These are phyloP conservation scores for Nemotelus nigrinus DNA, from an alignment of 2,888 invertebrate genomes.

Conservation along the genomic window DNA sequence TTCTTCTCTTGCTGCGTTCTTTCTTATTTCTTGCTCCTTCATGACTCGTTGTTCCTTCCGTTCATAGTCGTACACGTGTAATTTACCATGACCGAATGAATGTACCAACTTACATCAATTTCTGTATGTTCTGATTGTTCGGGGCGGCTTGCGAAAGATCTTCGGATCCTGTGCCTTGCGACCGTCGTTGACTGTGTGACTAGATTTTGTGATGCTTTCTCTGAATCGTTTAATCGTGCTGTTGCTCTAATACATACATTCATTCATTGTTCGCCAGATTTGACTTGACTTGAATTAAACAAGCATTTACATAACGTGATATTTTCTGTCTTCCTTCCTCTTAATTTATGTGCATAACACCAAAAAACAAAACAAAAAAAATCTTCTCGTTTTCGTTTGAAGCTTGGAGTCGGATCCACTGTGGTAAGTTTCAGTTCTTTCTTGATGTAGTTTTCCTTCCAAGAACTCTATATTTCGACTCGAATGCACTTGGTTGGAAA, in stretches of 20 bases:
- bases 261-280: neutral
- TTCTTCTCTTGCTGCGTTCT: neutral
- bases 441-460: neutral
- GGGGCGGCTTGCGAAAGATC: no score
- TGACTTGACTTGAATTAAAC: conserved; percentile 23
- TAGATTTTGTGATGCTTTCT: no score
- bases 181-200: no score
- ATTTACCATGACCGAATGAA: no score
- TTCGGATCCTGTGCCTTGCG: no score
- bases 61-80: no score
- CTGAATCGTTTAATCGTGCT: no score
- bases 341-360: conserved; percentile 40
- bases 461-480: neutral
- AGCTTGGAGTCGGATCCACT: conserved; percentile 53
- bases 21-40: neutral
- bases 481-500: conserved; percentile 1
- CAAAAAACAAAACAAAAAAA: conserved; percentile 30
- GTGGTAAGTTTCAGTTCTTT: conserved; percentile 52
- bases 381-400: conserved; percentile 41
- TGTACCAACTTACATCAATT: no score
- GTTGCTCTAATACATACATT: no score
- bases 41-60: no score
- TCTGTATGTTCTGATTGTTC: conserved; percentile 2
- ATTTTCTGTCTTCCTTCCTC: conserved; percentile 29
- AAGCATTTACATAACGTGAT: conserved; percentile 31